Conservation (phyloP, 2,797 vertebrate species). For the Labroides dimidiatus region DNA sequence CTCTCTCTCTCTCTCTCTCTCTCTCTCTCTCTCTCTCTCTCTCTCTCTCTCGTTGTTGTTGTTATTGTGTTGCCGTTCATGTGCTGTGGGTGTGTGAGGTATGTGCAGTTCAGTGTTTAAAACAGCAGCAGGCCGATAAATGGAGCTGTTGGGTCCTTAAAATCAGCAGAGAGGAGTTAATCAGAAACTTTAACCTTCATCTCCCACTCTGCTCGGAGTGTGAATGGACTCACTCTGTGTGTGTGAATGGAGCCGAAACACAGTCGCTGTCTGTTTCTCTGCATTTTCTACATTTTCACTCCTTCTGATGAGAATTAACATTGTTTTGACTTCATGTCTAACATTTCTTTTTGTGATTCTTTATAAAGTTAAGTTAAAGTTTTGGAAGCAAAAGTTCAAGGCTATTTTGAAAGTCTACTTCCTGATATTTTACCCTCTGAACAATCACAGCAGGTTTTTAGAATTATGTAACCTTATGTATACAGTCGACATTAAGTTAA, state of each 20-base stretch:
- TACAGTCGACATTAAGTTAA: slow-evolving; percentile 31
- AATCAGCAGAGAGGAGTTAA: slow-evolving; percentile 55
- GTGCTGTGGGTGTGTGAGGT: slow-evolving; percentile 33
- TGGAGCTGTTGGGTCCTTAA: slow-evolving; percentile 12
- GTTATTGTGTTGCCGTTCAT: neutral
- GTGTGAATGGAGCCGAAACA: slow-evolving; percentile 26
- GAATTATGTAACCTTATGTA: slow-evolving; percentile 5
- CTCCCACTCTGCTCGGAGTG: slow-evolving; percentile 45
- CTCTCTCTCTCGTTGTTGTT: too few relatives aligned
- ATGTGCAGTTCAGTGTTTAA: slow-evolving; percentile 44
- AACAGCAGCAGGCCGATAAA: slow-evolving; percentile 51
- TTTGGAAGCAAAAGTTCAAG: neutral
- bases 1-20: neutral
- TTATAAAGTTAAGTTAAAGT: too few relatives aligned
- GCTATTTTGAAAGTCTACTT: neutral
- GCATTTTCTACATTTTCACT: slow-evolving; percentile 30
- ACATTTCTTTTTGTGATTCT: neutral
- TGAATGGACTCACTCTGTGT: slow-evolving; percentile 45
- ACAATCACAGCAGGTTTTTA: neutral
- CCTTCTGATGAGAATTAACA: slow-evolving; percentile 23
- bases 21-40: neutral
- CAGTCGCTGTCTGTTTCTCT: slow-evolving; percentile 36
- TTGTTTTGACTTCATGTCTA: neutral
- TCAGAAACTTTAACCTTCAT: slow-evolving; percentile 26
- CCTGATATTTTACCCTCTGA: neutral